Evolutionary conservation across 2,113 vertebrate species (phyloP).

Genomic region (Hippoglossus stenolepis): DNA sequence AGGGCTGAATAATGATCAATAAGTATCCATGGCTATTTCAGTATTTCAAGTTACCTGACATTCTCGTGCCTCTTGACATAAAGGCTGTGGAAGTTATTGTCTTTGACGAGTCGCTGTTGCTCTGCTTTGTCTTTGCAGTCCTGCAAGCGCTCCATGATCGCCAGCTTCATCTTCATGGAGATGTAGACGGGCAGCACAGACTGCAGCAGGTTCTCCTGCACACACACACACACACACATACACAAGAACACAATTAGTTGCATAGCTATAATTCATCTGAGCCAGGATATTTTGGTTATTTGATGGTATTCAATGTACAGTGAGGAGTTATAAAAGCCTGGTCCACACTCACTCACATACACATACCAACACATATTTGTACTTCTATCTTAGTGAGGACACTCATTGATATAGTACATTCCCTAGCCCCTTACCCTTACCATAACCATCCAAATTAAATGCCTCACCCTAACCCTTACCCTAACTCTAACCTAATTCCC

Average conservation of each 20-base stretch:
- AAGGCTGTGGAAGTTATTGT: constrained; percentile 98
- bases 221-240: not conserved
- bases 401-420: too few species aligned
- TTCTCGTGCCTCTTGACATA: constrained; percentile 98
- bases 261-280: too few species aligned
- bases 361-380: too few species aligned
- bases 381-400: too few species aligned
- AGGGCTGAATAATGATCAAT: too few species aligned
- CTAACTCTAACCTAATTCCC: too few species aligned
- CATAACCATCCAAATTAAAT: too few species aligned
- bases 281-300: too few species aligned
- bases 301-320: not conserved
- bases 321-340: constrained; percentile 1
- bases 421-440: too few species aligned
- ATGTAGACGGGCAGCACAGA: constrained; percentile 97
- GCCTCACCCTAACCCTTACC: too few species aligned
- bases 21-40: not conserved
- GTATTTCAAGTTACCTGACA: constrained; percentile 85
- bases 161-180: constrained; percentile 99
- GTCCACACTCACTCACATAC: not conserved
- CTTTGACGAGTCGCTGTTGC: constrained; percentile 86
- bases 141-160: constrained; percentile 95
- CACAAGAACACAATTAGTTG: not conserved
- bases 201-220: constrained; percentile 93
- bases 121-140: constrained; percentile 90